These are phyloP conservation scores for Leptocoma aspasia DNA, from an alignment of 2,113 vertebrate species.

Conservation along the genomic window DNA sequence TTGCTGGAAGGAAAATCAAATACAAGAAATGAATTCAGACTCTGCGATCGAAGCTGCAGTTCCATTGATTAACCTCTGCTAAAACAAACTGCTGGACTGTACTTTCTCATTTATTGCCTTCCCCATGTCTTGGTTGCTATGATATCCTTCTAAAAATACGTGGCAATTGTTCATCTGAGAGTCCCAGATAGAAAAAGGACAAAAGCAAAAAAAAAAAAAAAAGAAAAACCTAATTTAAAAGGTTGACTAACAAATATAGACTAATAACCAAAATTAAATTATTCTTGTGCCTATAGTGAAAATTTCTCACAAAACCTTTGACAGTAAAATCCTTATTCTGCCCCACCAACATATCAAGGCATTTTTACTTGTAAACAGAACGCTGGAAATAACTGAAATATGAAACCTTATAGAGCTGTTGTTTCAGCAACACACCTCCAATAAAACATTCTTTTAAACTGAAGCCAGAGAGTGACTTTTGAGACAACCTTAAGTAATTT, in stretches of 20 bases:
- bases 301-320: constrained; percentile 29
- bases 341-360: neutral
- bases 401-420: neutral
- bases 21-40: constrained; percentile 65
- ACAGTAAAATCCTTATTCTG: constrained; percentile 33
- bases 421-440: neutral
- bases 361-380: neutral
- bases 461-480: neutral
- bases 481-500: neutral
- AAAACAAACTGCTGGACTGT: constrained; percentile 31
- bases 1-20: constrained; percentile 69
- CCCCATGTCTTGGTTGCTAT: constrained; percentile 26
- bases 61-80: constrained; percentile 59
- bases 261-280: constrained; percentile 39
- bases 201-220: neutral
- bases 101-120: neutral
- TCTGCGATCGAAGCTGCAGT: constrained; percentile 33
- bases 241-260: constrained; percentile 34
- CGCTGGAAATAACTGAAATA: neutral
- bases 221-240: constrained; percentile 60
- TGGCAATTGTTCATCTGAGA: constrained; percentile 51
- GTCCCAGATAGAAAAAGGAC: constrained; percentile 9
- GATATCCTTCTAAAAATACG: constrained; percentile 38
- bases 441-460: neutral
- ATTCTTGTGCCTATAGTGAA: neutral